Conservation (phyloP, 2,797 vertebrate species). For the Bradypodion ventrale region DNA sequence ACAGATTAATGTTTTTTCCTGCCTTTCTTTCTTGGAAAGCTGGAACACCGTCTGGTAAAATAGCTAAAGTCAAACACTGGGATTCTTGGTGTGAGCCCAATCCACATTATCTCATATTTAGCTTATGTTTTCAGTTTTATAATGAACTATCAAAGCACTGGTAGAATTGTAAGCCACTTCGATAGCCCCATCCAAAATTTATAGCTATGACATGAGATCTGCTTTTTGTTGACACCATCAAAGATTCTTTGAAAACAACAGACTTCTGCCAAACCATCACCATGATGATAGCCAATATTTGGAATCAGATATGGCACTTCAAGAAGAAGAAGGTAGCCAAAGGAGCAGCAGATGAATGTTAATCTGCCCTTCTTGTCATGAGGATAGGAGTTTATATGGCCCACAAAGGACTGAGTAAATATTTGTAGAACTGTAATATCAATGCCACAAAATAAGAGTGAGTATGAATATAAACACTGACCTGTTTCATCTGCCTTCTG, state of each 20-base stretch:
- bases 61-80: conserved; percentile 20
- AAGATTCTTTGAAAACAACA: background rate
- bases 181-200: conserved; percentile 26
- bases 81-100: background rate
- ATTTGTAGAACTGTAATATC: background rate
- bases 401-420: background rate
- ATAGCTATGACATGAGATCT: conserved; percentile 21
- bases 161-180: conserved; percentile 1
- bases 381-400: background rate
- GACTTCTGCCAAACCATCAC: background rate
- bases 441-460: background rate
- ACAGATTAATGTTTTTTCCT: conserved; percentile 23
- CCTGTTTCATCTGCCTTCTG: background rate
- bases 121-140: conserved; percentile 26
- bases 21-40: conserved; percentile 11
- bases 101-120: conserved; percentile 36
- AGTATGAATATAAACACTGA: too few relatives aligned
- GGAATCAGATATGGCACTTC: too few relatives aligned
- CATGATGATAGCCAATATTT: too few relatives aligned
- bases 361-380: conserved; percentile 1
- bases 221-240: fast-evolving
- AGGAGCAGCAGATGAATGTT: conserved; percentile 24
- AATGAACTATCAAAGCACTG: conserved; percentile 20
- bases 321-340: conserved; percentile 13
- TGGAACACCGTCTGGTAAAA: conserved; percentile 23